Evolutionary conservation across 2,797 vertebrate species (phyloP).

Genomic region (Myotis planiceps): DNA sequence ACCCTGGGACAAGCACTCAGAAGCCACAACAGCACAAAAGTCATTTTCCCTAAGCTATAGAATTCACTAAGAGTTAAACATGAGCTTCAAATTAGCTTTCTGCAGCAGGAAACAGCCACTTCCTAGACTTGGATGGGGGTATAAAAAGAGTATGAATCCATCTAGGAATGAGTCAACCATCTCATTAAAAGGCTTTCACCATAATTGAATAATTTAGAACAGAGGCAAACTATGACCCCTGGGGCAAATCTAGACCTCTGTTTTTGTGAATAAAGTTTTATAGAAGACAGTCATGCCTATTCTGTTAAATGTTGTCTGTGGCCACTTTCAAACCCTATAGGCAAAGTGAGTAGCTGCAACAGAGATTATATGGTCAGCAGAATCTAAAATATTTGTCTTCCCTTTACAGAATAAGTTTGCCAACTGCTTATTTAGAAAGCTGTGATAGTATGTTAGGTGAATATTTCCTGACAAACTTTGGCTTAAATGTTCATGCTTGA

Average conservation of each 20-base stretch:
- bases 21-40: not conserved
- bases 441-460: not conserved
- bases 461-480: not conserved
- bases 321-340: not conserved
- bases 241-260: not conserved
- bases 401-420: not conserved
- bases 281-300: not conserved
- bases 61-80: not conserved
- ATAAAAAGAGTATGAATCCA: not conserved
- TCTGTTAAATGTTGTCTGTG: not conserved
- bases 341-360: not conserved
- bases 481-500: not conserved
- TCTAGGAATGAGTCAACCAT: not conserved
- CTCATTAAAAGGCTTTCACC: slow-evolving; percentile 18
- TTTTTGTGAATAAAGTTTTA: slow-evolving; percentile 25
- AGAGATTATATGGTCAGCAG: not conserved
- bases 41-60: not conserved
- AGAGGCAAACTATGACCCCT: not conserved
- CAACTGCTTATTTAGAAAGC: not conserved
- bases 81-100: slow-evolving; percentile 4
- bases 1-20: not conserved
- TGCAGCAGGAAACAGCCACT: not conserved
- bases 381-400: not conserved
- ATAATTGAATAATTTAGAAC: slow-evolving; percentile 16
- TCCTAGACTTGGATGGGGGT: not conserved